Conservation (phyloP, 2,888 invertebrate genomes). For the Dynastes grantii region DNA sequence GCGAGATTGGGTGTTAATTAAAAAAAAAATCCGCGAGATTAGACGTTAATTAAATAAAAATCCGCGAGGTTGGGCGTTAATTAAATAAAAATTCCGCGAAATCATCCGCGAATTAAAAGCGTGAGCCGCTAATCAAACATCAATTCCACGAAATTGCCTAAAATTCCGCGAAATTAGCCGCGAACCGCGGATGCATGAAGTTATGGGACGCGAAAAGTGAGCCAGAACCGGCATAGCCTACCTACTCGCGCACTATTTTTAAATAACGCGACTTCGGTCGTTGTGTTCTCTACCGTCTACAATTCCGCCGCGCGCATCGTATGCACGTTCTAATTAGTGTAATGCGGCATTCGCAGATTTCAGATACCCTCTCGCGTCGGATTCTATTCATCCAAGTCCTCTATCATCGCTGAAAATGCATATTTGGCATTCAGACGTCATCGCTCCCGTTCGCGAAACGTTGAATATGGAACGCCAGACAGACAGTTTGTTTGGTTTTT, state of each 20-base stretch:
- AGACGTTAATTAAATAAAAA: too few relatives aligned
- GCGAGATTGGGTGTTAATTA: too few relatives aligned
- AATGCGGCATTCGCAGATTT: slow-evolving; percentile 35
- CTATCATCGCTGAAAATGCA: slow-evolving; percentile 20
- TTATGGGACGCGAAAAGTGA: too few relatives aligned
- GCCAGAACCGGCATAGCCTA: too few relatives aligned
- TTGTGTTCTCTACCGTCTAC: slow-evolving; percentile 16
- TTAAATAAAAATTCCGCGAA: too few relatives aligned
- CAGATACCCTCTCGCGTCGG: slow-evolving; percentile 9
- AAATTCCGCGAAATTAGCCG: too few relatives aligned
- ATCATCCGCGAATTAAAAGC: too few relatives aligned
- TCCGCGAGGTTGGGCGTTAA: too few relatives aligned
- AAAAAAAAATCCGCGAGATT: too few relatives aligned
- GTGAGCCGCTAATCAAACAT: too few relatives aligned
- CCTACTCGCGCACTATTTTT: slow-evolving; percentile 35
- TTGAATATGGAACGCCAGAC: slow-evolving; percentile 2
- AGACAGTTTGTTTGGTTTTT: neutral
- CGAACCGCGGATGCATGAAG: too few relatives aligned
- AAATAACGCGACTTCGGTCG: slow-evolving; percentile 30
- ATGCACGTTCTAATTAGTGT: slow-evolving; percentile 37
- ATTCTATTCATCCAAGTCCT: slow-evolving; percentile 27
- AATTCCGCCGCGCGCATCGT: neutral
- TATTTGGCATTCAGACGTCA: neutral
- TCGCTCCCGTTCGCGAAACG: neutral
- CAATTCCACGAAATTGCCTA: too few relatives aligned